Evolutionary conservation across 2,888 invertebrate species (phyloP).

Genomic region (Drosophila glabriapex): DNA sequence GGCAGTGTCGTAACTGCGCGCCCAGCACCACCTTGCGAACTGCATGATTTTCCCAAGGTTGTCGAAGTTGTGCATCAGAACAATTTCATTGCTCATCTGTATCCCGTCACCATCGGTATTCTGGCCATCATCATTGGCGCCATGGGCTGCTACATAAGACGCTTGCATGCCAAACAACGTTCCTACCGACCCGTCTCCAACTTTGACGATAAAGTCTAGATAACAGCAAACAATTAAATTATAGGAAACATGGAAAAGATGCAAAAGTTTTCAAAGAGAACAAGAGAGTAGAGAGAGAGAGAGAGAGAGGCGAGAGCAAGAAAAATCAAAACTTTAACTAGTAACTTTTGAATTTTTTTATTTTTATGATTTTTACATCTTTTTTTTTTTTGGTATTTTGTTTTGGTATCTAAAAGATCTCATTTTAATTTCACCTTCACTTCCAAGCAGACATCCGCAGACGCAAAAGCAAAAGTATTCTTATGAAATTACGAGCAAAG

Average conservation of each 20-base stretch:
- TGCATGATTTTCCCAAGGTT: conserved; percentile 72
- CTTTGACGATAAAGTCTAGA: conserved; percentile 83
- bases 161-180: conserved; percentile 81
- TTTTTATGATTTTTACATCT: conserved; percentile 15
- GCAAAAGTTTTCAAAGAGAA: background rate
- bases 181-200: conserved; percentile 84
- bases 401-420: conserved; percentile 68
- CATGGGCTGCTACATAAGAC: conserved; percentile 66
- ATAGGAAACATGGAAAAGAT: background rate
- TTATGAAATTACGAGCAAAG: conserved; percentile 70
- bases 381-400: conserved; percentile 21
- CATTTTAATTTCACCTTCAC: conserved; percentile 67
- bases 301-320: conserved; percentile 1
- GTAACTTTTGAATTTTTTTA: conserved; percentile 20
- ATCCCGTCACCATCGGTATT: conserved; percentile 31
- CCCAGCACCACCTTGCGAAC: conserved; percentile 31
- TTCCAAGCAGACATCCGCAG: conserved; percentile 72
- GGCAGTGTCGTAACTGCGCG: background rate
- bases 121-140: conserved; percentile 55
- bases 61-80: conserved; percentile 71
- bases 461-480: conserved; percentile 75
- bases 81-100: conserved; percentile 12
- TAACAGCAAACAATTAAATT: conserved; percentile 1
- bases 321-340: conserved; percentile 8
- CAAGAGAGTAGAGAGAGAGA: background rate